phyloP scores from a whole-genome alignment of 2,888 invertebrate species.

The Morpho deidamia region DNA sequence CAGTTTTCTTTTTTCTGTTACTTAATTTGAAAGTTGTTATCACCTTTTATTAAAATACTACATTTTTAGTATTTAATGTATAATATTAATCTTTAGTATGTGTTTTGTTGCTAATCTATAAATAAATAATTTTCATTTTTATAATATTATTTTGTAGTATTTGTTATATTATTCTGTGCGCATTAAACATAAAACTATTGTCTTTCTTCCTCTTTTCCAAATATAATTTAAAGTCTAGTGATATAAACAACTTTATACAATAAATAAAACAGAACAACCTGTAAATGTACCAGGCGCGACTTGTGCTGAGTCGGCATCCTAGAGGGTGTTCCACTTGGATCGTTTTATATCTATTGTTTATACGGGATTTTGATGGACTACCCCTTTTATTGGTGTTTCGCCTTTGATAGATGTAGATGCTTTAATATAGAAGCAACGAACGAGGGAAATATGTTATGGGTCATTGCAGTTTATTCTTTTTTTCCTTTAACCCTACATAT shows the following conservation, averaged over 20 bases:
- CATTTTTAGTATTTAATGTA: too few relatives aligned
- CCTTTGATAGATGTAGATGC: slow-evolving; percentile 8
- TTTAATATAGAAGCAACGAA: not conserved
- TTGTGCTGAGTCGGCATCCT: slow-evolving; percentile 56
- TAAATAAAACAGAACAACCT: slow-evolving; percentile 37
- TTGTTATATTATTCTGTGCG: too few relatives aligned
- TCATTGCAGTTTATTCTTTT: not conserved
- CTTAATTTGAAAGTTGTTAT: too few relatives aligned
- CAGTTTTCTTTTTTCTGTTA: too few relatives aligned
- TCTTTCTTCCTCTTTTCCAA: slow-evolving; percentile 3
- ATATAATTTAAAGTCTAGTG: slow-evolving; percentile 20
- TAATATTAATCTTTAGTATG: too few relatives aligned
- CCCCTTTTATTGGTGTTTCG: slow-evolving; percentile 32
- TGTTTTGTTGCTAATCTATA: too few relatives aligned
- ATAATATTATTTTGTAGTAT: too few relatives aligned
- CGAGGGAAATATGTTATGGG: slow-evolving; percentile 1
- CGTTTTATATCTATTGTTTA: slow-evolving; percentile 74
- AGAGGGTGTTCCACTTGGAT: slow-evolving; percentile 72
- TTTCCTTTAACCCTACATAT: too few relatives aligned
- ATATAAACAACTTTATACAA: not conserved
- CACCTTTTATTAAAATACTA: too few relatives aligned
- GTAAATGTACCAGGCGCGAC: slow-evolving; percentile 55
- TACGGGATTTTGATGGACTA: slow-evolving; percentile 61
- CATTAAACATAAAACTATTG: too few relatives aligned
- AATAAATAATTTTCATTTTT: too few relatives aligned